Conservation (phyloP, 2,113 vertebrate genomes). For the Hylia prasina region DNA sequence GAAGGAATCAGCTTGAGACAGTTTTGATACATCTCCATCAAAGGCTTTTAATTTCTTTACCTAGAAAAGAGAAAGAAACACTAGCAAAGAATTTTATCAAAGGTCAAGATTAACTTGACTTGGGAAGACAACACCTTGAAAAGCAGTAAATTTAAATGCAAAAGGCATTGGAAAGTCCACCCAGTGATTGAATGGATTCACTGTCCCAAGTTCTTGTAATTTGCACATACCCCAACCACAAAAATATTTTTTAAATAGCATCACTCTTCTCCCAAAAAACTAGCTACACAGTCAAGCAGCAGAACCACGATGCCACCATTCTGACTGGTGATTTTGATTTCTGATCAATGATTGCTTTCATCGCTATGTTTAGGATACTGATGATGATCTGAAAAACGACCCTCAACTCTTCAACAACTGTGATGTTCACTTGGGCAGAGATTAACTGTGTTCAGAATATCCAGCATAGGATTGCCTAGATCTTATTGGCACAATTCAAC, state of each 20-base stretch:
- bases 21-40: constrained; percentile 87
- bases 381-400: not conserved
- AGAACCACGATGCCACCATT: accelerated
- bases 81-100: not conserved
- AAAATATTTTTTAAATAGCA: not conserved
- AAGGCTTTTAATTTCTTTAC: constrained; percentile 88
- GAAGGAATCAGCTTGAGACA: constrained; percentile 94
- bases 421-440: not conserved
- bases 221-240: not conserved
- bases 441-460: not conserved
- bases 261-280: not conserved
- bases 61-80: constrained; percentile 67
- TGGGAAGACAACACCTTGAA: not conserved
- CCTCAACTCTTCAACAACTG: not conserved
- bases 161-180: not conserved
- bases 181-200: not conserved
- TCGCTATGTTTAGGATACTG: not conserved
- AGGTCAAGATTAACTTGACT: not conserved
- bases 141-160: not conserved
- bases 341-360: not conserved
- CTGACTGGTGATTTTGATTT: not conserved
- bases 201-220: not conserved
- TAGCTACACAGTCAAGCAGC: not conserved
- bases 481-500: not conserved
- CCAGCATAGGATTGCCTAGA: not conserved